phyloP scores from a whole-genome alignment of 1,140 invertebrate species.

The Megalonaias nervosa region DNA sequence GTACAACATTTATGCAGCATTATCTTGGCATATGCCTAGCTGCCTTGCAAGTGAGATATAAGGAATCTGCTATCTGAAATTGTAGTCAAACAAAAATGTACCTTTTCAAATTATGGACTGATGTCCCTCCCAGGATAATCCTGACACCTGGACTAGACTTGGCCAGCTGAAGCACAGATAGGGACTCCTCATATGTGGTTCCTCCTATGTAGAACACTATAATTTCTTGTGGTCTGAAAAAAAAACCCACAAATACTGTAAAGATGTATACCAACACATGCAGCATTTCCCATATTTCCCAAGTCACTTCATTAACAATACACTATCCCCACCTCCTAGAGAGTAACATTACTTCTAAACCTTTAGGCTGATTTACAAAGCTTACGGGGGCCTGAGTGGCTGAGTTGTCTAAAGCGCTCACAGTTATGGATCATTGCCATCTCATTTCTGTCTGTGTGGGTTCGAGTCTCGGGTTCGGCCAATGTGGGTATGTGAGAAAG shows the following conservation, averaged over 20 bases:
- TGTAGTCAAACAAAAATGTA: constrained; percentile 33
- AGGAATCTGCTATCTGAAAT: neutral
- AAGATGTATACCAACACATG: neutral
- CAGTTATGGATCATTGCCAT: too few relatives aligned
- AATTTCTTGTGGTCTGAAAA: constrained; percentile 85
- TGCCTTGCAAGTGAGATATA: too few relatives aligned
- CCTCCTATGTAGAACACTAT: constrained; percentile 97
- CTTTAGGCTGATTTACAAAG: too few relatives aligned
- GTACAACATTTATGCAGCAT: too few relatives aligned
- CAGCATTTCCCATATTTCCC: neutral
- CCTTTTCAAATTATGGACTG: constrained; percentile 85
- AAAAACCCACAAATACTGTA: neutral
- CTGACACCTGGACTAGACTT: constrained; percentile 81
- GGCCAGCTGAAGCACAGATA: constrained; percentile 89
- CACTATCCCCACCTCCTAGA: too few relatives aligned
- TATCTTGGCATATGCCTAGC: too few relatives aligned
- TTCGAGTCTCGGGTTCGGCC: too few relatives aligned
- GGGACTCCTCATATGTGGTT: constrained; percentile 96
- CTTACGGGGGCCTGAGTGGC: too few relatives aligned
- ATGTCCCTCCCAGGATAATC: constrained; percentile 91
- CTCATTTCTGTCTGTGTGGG: too few relatives aligned
- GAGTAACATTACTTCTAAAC: too few relatives aligned
- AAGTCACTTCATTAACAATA: neutral
- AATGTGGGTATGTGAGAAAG: too few relatives aligned
- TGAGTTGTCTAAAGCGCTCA: too few relatives aligned